phyloP scores from a whole-genome alignment of 2,797 vertebrate genomes.

The Discoglossus pictus region DNA sequence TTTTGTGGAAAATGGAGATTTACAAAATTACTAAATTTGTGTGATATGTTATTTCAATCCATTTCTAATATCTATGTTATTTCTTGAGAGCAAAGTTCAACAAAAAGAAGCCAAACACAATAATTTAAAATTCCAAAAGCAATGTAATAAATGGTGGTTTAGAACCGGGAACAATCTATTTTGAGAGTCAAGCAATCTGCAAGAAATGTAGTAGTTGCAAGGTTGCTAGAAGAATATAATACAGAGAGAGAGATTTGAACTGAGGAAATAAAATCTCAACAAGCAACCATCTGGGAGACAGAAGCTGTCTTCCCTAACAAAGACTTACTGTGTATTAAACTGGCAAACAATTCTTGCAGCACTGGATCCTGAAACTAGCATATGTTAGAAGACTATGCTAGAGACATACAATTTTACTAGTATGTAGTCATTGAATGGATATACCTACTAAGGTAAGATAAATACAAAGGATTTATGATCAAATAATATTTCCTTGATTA shows the following conservation, averaged over 20 bases:
- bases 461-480: too few relatives aligned
- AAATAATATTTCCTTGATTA: too few relatives aligned
- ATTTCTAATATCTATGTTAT: not conserved
- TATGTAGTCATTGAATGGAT: too few relatives aligned
- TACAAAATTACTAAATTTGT: not conserved
- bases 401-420: too few relatives aligned
- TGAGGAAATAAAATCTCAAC: slow-evolving; percentile 4
- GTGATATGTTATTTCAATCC: slow-evolving; percentile 10
- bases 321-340: too few relatives aligned
- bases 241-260: not conserved
- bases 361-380: too few relatives aligned
- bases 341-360: too few relatives aligned
- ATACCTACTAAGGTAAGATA: too few relatives aligned
- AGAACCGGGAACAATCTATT: slow-evolving; percentile 11
- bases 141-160: slow-evolving; percentile 22
- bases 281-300: too few relatives aligned
- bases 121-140: slow-evolving; percentile 20
- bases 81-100: not conserved
- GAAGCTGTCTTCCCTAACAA: too few relatives aligned
- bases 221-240: not conserved
- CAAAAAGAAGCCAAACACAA: not conserved
- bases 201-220: slow-evolving; percentile 23
- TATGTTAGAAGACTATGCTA: too few relatives aligned
- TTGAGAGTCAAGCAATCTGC: slow-evolving; percentile 25
- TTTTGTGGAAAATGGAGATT: not conserved